Base-by-base conservation (phyloP, 35 echinoderm and acorn worm species). In the Lytechinus pictus region DNA sequence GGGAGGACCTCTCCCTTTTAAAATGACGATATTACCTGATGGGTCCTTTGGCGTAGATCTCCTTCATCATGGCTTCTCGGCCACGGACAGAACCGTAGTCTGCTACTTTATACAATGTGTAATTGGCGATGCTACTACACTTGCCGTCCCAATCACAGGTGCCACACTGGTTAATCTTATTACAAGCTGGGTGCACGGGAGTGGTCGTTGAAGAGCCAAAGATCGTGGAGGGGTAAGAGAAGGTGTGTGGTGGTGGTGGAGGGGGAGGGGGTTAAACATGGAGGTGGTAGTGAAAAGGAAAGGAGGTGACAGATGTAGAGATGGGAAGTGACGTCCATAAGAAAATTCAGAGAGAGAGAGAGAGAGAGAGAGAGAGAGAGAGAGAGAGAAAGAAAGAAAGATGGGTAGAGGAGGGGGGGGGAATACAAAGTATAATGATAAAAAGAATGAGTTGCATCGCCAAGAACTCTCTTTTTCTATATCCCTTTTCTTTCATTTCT, bases 81-180 rank as follows among this genome's bases (percentile, higher is more conserved):
- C 98, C 98, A 8, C 86, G 89, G 6, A 99, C 57, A 10, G 33
- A 60, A n/a, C 98, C 98, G 94, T 95, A 98, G 88, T 99, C 98
- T 3, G 61, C 96, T 51, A 99, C 97, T 86, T 96, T 97, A 86
- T 96, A 98, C 0, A 52, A 12, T 8, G 96, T 99, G 96, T 99
- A 99, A 54, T 98, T 98, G 51, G 89, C 53, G 16, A 94, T 24
- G 9, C 14, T 44, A 66, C 91, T 93, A 95, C 94, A 96, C 91
- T 97, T 27, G 27, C 95, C 95, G 95, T 96, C 98, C 0, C 97
- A 95, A 16, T 91, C 96, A 57, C 98, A 99, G 86, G 98, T 99
- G 14, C 98, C 98, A 98, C 98, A 99, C 79, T 98, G 96, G 61
- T 99, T 98, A 55, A 99, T 98, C 92, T 95, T 28, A 8, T 96